Percentiles rank a stretch among this genome's conserved stretches.
Conservation (phyloP, 2,888 invertebrate genomes). For the Cryptophagus acutangulus region DNA sequence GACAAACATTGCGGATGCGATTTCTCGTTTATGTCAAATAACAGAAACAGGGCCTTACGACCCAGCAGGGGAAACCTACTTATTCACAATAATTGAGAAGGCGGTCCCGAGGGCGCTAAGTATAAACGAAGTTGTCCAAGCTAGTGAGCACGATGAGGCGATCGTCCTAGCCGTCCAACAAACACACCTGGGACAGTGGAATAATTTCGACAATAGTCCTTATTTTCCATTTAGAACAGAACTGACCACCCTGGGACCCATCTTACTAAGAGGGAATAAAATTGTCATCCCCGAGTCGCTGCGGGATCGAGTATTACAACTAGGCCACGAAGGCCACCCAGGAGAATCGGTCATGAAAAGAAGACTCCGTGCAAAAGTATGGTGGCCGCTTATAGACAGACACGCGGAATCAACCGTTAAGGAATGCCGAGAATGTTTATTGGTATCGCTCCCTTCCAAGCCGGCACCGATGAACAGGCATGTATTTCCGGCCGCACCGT, state of each 20-base stretch:
- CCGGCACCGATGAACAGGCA: conserved; percentile 11
- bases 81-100: conserved; percentile 18
- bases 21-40: conserved; percentile 24
- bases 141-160: conserved; percentile 15
- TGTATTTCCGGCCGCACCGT: conserved; percentile 6
- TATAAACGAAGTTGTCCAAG: conserved; percentile 14
- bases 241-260: conserved; percentile 22
- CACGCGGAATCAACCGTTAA: conserved; percentile 18
- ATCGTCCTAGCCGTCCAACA: conserved; percentile 12
- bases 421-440: conserved; percentile 18
- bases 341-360: conserved; percentile 28
- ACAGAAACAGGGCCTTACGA: conserved; percentile 17
- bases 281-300: conserved; percentile 23
- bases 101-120: conserved; percentile 19
- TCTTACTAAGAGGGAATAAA: conserved; percentile 21
- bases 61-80: conserved; percentile 19
- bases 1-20: conserved; percentile 28
- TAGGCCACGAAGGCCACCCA: conserved; percentile 30
- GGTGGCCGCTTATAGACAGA: conserved; percentile 23
- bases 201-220: conserved; percentile 14
- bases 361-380: conserved; percentile 23
- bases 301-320: conserved; percentile 11
- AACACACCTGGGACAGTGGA: no score
- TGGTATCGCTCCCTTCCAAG: conserved; percentile 10
- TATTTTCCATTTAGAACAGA: conserved; percentile 22